A percentile compares a stretch with the other conserved stretches of the same genome.
Conservation (phyloP, 2,797 vertebrate genomes). For the Echiichthys vipera region DNA sequence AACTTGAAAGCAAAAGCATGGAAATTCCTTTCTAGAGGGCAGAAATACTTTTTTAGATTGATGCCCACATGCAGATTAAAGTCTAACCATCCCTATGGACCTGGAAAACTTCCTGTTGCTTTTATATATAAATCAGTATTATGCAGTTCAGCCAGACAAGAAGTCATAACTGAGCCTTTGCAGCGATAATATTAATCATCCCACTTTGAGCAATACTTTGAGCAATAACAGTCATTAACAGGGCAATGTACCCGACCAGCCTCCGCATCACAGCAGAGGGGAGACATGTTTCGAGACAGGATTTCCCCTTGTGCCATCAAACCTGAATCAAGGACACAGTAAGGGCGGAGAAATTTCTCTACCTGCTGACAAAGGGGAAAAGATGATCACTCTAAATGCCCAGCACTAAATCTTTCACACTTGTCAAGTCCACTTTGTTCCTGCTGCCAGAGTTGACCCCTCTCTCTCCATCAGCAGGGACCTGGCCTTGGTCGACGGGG, state of each 20-base stretch:
- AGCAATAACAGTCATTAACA: constrained; percentile 64
- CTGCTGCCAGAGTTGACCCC: constrained; percentile 74
- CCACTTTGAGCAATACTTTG: constrained; percentile 45
- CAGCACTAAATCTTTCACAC: constrained; percentile 85
- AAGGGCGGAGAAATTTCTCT: constrained; percentile 71
- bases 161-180: constrained; percentile 39
- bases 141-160: constrained; percentile 24
- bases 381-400: constrained; percentile 83
- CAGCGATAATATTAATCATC: constrained; percentile 56
- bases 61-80: constrained; percentile 67
- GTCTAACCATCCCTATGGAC: constrained; percentile 21
- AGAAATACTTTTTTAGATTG: constrained; percentile 64
- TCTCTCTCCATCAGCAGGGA: constrained; percentile 73
- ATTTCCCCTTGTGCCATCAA: constrained; percentile 66
- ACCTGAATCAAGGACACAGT: constrained; percentile 76
- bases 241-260: constrained; percentile 22
- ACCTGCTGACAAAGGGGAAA: constrained; percentile 84
- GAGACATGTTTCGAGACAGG: constrained; percentile 57
- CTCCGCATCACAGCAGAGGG: constrained; percentile 49
- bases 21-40: constrained; percentile 56
- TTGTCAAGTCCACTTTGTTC: constrained; percentile 84
- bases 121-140: constrained; percentile 43
- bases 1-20: constrained; percentile 57
- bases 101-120: constrained; percentile 27
- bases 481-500: constrained; percentile 67